Evolutionary conservation across 2,113 vertebrate genomes (phyloP).

Genomic region (Oxyura jamaicensis): DNA sequence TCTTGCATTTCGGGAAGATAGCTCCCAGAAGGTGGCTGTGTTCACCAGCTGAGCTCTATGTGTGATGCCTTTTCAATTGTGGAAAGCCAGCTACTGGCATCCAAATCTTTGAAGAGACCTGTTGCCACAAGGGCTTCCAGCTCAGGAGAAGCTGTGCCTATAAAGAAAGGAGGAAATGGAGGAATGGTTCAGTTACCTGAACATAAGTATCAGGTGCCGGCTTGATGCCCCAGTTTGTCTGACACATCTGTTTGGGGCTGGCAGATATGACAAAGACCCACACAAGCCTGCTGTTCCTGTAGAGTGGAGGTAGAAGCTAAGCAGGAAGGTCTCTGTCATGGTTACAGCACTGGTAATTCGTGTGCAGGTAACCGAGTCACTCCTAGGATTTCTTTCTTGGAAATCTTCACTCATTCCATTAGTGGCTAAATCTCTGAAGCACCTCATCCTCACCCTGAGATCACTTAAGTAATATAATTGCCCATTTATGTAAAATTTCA

Average conservation of each 20-base stretch:
- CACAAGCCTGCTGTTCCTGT: not conserved
- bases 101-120: not conserved
- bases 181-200: not conserved
- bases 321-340: not conserved
- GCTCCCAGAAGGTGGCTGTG: not conserved
- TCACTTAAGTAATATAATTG: not conserved
- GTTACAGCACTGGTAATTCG: not conserved
- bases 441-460: not conserved
- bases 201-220: not conserved
- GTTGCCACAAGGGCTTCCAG: not conserved
- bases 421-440: not conserved
- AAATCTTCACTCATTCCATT: not conserved
- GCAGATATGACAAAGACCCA: not conserved
- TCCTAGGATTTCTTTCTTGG: not conserved
- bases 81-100: not conserved
- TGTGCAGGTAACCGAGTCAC: rapidly evolving
- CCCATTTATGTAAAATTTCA: not conserved
- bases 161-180: not conserved
- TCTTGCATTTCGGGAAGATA: too few relatives aligned
- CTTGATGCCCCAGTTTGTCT: not conserved
- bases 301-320: not conserved
- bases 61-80: not conserved
- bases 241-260: not conserved
- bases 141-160: not conserved
- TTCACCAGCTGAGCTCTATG: not conserved